phyloP scores from a whole-genome alignment of 2,113 vertebrate species.

The Entelurus aequoreus region DNA sequence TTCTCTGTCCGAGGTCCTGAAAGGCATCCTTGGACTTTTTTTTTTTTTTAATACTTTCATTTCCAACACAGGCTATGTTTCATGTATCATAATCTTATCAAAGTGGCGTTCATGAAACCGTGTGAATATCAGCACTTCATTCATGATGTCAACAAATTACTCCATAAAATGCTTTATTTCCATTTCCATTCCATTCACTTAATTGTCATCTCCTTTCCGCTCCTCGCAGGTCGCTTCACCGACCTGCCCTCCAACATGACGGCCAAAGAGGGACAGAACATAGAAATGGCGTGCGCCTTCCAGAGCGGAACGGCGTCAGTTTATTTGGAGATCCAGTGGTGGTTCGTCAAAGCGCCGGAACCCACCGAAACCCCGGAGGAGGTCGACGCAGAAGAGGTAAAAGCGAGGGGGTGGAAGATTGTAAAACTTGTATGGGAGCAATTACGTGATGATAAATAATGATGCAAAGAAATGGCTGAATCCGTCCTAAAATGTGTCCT shows the following conservation, averaged over 20 bases:
- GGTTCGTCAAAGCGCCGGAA: conserved; percentile 84
- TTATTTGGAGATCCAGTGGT: conserved; percentile 96
- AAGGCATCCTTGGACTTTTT: background rate
- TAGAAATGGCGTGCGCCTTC: conserved; percentile 96
- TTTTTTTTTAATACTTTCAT: no score
- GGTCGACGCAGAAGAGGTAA: conserved; percentile 78
- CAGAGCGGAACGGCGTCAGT: conserved; percentile 87
- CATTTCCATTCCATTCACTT: background rate
- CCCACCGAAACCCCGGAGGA: conserved; percentile 75
- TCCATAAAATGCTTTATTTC: conserved; percentile 1
- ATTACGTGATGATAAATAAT: no score
- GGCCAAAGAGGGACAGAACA: conserved; percentile 88
- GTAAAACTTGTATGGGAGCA: no score
- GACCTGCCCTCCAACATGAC: conserved; percentile 90
- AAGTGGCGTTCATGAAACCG: no score
- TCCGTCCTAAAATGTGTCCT: no score
- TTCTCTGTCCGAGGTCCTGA: conserved; percentile 36
- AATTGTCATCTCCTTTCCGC: background rate
- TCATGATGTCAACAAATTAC: conserved; percentile 10
- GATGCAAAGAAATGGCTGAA: no score
- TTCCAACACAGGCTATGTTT: no score
- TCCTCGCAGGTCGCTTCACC: conserved; percentile 85
- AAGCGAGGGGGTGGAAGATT: no score
- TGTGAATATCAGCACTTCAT: background rate
- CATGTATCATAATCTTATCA: no score